Conservation (phyloP, 2,888 invertebrate genomes). For the Pimpla rufipes region DNA sequence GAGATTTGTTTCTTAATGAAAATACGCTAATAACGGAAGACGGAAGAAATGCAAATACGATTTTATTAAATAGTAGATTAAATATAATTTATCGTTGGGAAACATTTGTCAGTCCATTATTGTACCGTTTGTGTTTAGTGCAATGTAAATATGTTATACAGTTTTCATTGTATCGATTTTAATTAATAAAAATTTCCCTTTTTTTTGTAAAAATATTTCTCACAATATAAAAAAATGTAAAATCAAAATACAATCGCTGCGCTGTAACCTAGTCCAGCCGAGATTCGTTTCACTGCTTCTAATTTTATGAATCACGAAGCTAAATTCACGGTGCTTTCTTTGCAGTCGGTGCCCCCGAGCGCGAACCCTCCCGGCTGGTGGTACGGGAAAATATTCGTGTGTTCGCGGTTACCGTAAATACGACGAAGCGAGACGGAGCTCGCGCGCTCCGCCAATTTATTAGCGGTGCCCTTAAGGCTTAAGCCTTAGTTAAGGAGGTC, state of each 20-base stretch:
- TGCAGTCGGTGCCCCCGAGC: neutral
- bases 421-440: slow-evolving; percentile 57
- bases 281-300: no score
- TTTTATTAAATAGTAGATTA: no score
- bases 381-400: slow-evolving; percentile 34
- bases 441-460: slow-evolving; percentile 79
- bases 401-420: slow-evolving; percentile 33
- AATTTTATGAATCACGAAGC: neutral
- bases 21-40: neutral
- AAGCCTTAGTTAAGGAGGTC: slow-evolving; percentile 80
- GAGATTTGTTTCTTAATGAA: neutral
- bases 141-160: no score
- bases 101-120: no score
- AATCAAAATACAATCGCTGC: no score
- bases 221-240: no score
- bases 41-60: neutral
- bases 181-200: no score
- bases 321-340: neutral
- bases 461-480: slow-evolving; percentile 79
- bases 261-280: no score
- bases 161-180: no score
- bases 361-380: neutral
- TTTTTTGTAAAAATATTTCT: no score
- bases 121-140: no score
- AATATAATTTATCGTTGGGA: no score